These are phyloP conservation scores for Leptopilina drosophilae DNA, from an alignment of 2,888 invertebrate species.

Conservation along the genomic window DNA sequence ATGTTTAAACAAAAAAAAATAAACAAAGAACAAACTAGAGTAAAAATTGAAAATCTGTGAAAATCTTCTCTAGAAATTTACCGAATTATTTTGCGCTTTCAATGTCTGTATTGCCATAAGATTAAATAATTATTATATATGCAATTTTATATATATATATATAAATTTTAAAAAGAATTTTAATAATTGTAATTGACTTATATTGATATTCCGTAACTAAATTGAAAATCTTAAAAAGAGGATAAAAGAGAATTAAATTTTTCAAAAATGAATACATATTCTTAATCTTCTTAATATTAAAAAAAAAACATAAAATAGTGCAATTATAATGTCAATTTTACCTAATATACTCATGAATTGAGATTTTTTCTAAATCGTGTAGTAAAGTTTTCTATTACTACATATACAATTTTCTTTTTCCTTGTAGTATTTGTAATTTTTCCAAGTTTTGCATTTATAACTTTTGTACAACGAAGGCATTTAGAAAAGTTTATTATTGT, in stretches of 20 bases:
- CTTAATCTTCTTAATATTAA: neutral
- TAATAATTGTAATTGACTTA: neutral
- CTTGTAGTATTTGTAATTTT: conserved; percentile 4
- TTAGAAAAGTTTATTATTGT: conserved; percentile 14
- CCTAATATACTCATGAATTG: conserved; percentile 24
- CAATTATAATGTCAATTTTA: conserved; percentile 41
- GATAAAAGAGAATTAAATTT: conserved; percentile 1
- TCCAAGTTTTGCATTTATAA: conserved; percentile 23
- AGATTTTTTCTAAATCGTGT: conserved; percentile 9
- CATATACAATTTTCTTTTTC: neutral
- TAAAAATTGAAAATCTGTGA: neutral
- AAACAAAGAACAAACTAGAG: neutral
- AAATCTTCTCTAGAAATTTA: conserved; percentile 26
- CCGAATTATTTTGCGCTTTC: conserved; percentile 30
- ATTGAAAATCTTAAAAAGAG: neutral
- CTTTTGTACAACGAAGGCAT: conserved; percentile 17
- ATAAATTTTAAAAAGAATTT: neutral
- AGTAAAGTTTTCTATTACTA: neutral
- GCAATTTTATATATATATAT: neutral
- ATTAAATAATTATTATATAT: neutral
- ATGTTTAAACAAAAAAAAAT: neutral
- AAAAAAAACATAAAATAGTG: conserved; percentile 10
- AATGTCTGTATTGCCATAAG: conserved; percentile 8
- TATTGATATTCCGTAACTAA: neutral
- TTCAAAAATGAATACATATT: neutral